Conservation (phyloP, 2,797 vertebrate genomes). For the Martes flavigula region DNA sequence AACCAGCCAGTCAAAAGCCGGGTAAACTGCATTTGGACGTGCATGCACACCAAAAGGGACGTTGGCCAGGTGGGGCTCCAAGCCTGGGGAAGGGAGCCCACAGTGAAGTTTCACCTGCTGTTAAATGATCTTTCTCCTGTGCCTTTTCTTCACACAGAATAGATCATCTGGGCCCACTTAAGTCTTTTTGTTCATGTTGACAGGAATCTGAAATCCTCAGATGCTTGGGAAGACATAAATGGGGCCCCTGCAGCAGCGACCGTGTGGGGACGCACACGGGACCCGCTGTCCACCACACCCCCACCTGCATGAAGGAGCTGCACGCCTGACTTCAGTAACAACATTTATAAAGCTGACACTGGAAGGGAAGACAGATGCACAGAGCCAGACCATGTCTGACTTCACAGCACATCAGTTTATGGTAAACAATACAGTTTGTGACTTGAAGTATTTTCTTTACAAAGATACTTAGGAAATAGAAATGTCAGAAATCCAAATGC, state of each 20-base stretch:
- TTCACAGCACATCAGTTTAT: neutral
- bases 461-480: constrained; percentile 21
- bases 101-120: neutral
- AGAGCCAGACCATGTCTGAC: neutral
- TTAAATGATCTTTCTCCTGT: neutral
- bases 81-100: neutral
- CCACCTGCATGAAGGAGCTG: neutral
- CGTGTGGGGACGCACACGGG: too few relatives aligned
- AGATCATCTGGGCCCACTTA: neutral
- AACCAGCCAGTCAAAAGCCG: neutral
- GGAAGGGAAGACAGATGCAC: neutral
- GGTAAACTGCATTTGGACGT: neutral
- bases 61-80: fast-evolving
- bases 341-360: neutral
- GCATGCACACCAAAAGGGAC: neutral
- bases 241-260: neutral
- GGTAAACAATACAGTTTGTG: neutral
- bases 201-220: neutral
- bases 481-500: constrained; percentile 24
- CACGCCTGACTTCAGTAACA: neutral
- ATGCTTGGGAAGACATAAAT: neutral
- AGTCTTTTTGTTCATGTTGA: neutral
- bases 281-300: neutral
- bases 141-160: neutral
- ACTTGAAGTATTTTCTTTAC: neutral